A percentile compares a stretch with the other conserved stretches of the same genome.
Evolutionary conservation across 2,113 vertebrate genomes (phyloP).

Genomic region (Camelus bactrianus): DNA sequence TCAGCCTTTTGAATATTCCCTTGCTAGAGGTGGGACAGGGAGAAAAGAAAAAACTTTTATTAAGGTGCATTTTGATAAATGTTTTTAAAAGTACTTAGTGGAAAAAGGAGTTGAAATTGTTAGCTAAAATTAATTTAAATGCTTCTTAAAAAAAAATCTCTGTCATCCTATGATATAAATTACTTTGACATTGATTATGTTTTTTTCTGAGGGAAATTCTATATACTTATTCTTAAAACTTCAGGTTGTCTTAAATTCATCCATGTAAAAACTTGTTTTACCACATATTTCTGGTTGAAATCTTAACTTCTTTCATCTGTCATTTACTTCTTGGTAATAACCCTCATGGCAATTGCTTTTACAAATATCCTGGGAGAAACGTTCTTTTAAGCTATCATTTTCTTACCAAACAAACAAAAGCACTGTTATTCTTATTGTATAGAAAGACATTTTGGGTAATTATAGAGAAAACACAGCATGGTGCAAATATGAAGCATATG

Average conservation of each 20-base stretch:
- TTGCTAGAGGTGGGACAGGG: neutral
- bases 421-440: neutral
- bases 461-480: neutral
- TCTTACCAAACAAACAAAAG: neutral
- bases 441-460: neutral
- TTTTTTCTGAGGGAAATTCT: neutral
- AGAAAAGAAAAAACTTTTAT: conserved; percentile 17
- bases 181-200: neutral
- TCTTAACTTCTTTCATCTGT: neutral
- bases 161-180: neutral
- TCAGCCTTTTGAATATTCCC: neutral
- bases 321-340: neutral
- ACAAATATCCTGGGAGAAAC: neutral
- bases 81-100: neutral
- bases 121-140: conserved; percentile 8
- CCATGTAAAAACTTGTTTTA: neutral
- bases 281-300: neutral
- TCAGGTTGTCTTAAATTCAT: neutral
- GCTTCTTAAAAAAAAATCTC: neutral
- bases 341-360: neutral
- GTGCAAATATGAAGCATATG: neutral
- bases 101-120: conserved; percentile 6
- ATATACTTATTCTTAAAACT: neutral
- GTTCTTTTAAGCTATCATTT: neutral
- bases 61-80: neutral